Conservation (phyloP, 37 sponge, comb jelly and placozoan genomes). For the Theonella swinhoei region DNA sequence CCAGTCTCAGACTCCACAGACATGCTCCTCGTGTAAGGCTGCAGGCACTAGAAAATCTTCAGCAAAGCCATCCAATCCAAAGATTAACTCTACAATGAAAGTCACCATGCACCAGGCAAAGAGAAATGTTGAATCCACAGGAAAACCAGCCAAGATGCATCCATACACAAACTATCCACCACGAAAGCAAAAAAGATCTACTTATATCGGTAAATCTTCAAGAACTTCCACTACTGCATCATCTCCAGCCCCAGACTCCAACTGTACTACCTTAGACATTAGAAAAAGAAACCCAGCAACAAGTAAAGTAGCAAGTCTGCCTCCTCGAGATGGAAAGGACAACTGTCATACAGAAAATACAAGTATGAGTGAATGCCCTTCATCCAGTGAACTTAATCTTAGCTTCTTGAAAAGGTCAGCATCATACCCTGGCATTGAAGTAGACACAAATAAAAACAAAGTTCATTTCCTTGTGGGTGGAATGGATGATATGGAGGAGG, state of each 20-base stretch:
- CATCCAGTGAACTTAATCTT: neutral
- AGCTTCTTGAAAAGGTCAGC: neutral
- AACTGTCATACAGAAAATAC: neutral
- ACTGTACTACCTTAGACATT: neutral
- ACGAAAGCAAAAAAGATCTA: neutral
- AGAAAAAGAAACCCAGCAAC: neutral
- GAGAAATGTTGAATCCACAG: constrained; percentile 27
- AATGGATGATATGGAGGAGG: neutral
- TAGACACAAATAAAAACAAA: neutral
- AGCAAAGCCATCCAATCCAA: neutral
- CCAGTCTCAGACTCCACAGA: neutral
- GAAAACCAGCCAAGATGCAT: constrained; percentile 69
- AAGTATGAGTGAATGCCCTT: neutral
- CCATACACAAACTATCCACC: constrained; percentile 73
- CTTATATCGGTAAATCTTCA: neutral
- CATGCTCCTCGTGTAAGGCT: constrained; percentile 14
- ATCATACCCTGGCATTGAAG: neutral
- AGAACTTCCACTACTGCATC: neutral
- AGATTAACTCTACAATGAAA: neutral
- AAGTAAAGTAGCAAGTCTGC: neutral
- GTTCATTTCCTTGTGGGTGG: neutral
- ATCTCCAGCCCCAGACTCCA: neutral
- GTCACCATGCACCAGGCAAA: constrained; percentile 2
- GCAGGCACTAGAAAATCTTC: neutral
- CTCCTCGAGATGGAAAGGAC: neutral